Evolutionary conservation across 35 echinoderm and acorn worm genomes (phyloP).

Genomic region (Lytechinus pictus): DNA sequence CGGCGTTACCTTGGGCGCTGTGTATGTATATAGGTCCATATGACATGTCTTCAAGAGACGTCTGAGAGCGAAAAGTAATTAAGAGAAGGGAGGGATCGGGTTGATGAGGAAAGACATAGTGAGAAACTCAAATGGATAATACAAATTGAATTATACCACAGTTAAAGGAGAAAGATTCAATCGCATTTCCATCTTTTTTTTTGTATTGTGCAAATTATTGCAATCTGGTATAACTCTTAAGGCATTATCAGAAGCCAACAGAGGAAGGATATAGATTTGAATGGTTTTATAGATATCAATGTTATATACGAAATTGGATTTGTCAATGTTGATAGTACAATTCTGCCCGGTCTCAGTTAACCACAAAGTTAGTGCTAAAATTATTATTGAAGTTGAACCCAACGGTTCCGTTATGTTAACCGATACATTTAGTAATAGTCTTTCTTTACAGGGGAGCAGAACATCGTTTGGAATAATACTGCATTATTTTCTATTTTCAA

Average conservation of each 20-base stretch:
- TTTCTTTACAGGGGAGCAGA: no score
- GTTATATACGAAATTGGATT: no score
- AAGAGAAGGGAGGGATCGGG: conserved; percentile 1
- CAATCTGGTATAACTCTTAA: not conserved
- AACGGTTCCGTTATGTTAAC: no score
- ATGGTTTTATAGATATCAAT: no score
- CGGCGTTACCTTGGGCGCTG: not conserved
- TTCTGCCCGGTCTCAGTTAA: no score
- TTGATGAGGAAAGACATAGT: not conserved
- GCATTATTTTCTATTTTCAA: no score
- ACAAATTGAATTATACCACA: not conserved
- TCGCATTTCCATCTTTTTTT: not conserved
- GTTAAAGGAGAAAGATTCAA: not conserved
- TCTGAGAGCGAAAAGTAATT: conserved; percentile 1
- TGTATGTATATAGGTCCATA: conserved; percentile 13
- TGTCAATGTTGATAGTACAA: no score
- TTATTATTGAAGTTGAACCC: no score
- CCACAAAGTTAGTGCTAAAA: no score
- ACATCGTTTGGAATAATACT: no score
- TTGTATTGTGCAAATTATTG: no score
- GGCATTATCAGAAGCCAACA: not conserved
- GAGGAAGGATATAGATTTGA: not conserved
- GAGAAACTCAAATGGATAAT: not conserved
- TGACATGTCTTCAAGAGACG: conserved; percentile 1
- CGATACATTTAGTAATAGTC: no score